These are phyloP conservation scores for Xanthorhoe designata DNA, from an alignment of 2,888 invertebrate species.

Conservation along the genomic window DNA sequence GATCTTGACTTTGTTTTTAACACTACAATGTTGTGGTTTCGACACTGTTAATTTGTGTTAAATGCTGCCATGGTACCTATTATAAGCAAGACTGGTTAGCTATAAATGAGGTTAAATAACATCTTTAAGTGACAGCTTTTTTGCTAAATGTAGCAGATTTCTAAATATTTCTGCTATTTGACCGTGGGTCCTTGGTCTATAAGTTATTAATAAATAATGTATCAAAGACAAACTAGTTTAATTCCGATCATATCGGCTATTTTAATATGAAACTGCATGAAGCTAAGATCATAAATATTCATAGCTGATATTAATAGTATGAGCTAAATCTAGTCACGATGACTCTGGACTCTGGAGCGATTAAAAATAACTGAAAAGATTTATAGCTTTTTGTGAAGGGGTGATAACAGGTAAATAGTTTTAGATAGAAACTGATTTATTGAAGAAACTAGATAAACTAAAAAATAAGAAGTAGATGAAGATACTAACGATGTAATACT, in stretches of 20 bases:
- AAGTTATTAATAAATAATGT: conserved; percentile 36
- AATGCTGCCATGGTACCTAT: not conserved
- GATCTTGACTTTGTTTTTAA: too few species aligned
- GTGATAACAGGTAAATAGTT: conserved; percentile 1
- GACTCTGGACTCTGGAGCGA: conserved; percentile 23
- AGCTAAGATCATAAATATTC: conserved; percentile 33
- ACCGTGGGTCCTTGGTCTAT: conserved; percentile 12
- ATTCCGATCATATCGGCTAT: conserved; percentile 30
- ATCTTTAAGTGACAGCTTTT: not conserved
- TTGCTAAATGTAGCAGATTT: not conserved
- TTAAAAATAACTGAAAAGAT: conserved; percentile 24
- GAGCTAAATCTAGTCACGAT: conserved; percentile 30
- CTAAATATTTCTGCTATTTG: not conserved
- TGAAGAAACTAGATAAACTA: not conserved
- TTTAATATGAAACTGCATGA: conserved; percentile 34
- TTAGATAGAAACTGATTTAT: conserved; percentile 2
- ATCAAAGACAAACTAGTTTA: conserved; percentile 35
- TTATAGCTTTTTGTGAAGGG: conserved; percentile 15
- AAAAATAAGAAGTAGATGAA: not conserved
- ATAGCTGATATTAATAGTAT: conserved; percentile 37
- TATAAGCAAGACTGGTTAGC: not conserved
- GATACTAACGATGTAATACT: not conserved
- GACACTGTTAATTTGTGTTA: too few species aligned
- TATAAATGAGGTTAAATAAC: not conserved
- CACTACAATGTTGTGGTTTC: too few species aligned